These are phyloP conservation scores for Euclidia mi DNA, from an alignment of 2,888 invertebrate genomes.

Conservation along the genomic window DNA sequence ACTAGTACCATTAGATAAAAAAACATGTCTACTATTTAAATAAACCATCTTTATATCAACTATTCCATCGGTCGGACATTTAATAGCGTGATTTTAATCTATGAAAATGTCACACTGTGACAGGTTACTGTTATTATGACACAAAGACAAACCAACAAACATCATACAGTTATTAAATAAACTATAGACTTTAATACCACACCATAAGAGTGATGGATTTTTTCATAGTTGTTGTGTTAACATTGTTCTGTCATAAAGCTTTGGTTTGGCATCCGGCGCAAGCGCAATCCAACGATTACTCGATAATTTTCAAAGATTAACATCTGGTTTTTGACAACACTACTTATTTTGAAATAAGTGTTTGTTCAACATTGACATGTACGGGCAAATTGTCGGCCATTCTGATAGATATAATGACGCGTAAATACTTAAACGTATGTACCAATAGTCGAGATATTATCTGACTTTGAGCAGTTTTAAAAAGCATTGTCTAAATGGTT, in stretches of 20 bases:
- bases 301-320: slow-evolving; percentile 86
- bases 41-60: slow-evolving; percentile 81
- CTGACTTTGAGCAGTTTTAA: slow-evolving; percentile 42
- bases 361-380: slow-evolving; percentile 61
- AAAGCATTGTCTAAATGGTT: slow-evolving; percentile 40
- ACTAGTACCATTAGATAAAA: slow-evolving; percentile 55
- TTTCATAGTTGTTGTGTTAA: slow-evolving; percentile 8
- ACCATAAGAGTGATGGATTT: slow-evolving; percentile 38
- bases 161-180: slow-evolving; percentile 16
- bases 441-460: slow-evolving; percentile 44
- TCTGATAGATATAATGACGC: slow-evolving; percentile 48
- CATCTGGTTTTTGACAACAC: slow-evolving; percentile 83
- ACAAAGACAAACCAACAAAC: slow-evolving; percentile 59
- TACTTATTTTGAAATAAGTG: slow-evolving; percentile 71
- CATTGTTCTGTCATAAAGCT: slow-evolving; percentile 60
- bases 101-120: slow-evolving; percentile 85
- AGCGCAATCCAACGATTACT: slow-evolving; percentile 87
- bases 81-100: slow-evolving; percentile 83
- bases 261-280: slow-evolving; percentile 85
- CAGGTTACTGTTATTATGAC: slow-evolving; percentile 86
- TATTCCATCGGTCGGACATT: slow-evolving; percentile 77
- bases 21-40: slow-evolving; percentile 69
- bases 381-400: slow-evolving; percentile 52
- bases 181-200: slow-evolving; percentile 37
- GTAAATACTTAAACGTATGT: slow-evolving; percentile 35